Percentiles rank a stretch among this genome's conserved stretches.
Conservation (phyloP, 2,888 invertebrate genomes). For the Sinelater perroti region DNA sequence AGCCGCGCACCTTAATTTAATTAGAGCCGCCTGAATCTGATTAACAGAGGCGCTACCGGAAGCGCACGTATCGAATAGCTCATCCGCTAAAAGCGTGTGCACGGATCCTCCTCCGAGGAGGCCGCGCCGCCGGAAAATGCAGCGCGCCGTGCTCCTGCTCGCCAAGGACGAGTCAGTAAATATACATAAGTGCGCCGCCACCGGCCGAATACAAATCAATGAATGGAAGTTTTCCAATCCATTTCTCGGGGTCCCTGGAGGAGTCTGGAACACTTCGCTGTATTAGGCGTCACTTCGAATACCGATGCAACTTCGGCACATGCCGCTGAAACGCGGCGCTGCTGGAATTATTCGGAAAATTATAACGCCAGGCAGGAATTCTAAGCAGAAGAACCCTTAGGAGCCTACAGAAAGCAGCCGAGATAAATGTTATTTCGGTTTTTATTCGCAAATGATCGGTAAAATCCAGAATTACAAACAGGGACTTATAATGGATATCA, state of each 20-base stretch:
- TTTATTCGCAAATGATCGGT: too few relatives aligned
- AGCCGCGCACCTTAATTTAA: conserved; percentile 44
- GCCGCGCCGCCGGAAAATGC: conserved; percentile 27
- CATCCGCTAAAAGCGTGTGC: conserved; percentile 24
- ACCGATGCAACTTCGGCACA: conserved; percentile 35
- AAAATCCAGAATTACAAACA: too few relatives aligned
- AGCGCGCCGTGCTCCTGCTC: conserved; percentile 33
- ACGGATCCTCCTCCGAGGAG: conserved; percentile 8
- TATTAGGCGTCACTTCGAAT: conserved; percentile 40
- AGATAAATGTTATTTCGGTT: too few relatives aligned
- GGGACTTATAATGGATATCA: too few relatives aligned
- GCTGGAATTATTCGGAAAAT: not conserved
- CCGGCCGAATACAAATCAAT: conserved; percentile 61
- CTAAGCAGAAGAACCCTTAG: too few relatives aligned
- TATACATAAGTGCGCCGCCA: conserved; percentile 52
- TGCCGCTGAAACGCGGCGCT: conserved; percentile 9
- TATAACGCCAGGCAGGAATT: not conserved
- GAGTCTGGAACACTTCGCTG: conserved; percentile 44
- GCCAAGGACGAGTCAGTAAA: conserved; percentile 49
- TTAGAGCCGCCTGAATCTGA: conserved; percentile 39
- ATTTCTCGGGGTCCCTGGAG: conserved; percentile 54
- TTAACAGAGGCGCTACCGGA: conserved; percentile 32
- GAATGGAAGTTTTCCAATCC: conserved; percentile 62
- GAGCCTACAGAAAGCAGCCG: not conserved
- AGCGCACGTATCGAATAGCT: conserved; percentile 29